These are phyloP conservation scores for Pseudopleuronectes americanus DNA, from an alignment of 2,797 vertebrate genomes.

Conservation along the genomic window DNA sequence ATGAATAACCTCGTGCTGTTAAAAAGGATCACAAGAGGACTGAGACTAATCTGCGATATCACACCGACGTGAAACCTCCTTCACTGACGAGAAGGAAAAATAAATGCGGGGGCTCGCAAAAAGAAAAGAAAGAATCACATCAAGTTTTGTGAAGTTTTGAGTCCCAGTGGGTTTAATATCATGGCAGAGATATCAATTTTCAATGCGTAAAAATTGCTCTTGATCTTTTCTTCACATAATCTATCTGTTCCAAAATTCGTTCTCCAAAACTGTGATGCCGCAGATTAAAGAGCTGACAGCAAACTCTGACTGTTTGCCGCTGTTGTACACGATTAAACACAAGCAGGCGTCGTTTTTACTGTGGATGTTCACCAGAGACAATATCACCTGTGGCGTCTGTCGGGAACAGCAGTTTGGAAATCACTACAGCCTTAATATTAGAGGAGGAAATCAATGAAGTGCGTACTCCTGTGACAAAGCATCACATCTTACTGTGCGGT, in stretches of 20 bases:
- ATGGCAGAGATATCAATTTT: slow-evolving; percentile 53
- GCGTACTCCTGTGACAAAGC: too few relatives aligned
- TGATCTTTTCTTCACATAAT: slow-evolving; percentile 35
- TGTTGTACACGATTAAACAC: neutral
- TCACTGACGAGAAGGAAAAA: neutral
- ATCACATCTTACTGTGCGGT: neutral
- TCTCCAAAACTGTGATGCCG: slow-evolving; percentile 19
- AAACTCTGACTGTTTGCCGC: slow-evolving; percentile 19
- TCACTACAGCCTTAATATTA: neutral
- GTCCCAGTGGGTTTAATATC: slow-evolving; percentile 63
- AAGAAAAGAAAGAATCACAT: slow-evolving; percentile 33
- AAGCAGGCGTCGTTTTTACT: slow-evolving; percentile 4
- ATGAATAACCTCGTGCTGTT: slow-evolving; percentile 31
- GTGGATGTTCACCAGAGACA: neutral
- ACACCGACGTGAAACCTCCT: slow-evolving; percentile 33
- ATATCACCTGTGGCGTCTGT: neutral
- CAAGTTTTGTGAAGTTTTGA: slow-evolving; percentile 32
- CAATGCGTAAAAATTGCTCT: slow-evolving; percentile 42
- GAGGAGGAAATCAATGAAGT: too few relatives aligned
- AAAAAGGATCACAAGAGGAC: slow-evolving; percentile 33
- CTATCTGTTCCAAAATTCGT: slow-evolving; percentile 38
- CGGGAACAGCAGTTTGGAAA: slow-evolving; percentile 27
- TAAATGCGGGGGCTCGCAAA: slow-evolving; percentile 20
- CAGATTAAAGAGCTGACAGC: slow-evolving; percentile 21
- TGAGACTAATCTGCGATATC: slow-evolving; percentile 45